Percentiles rank a stretch among this genome's conserved stretches.
Conservation (phyloP, 2,113 vertebrate species). For the Actenoides hombroni region DNA sequence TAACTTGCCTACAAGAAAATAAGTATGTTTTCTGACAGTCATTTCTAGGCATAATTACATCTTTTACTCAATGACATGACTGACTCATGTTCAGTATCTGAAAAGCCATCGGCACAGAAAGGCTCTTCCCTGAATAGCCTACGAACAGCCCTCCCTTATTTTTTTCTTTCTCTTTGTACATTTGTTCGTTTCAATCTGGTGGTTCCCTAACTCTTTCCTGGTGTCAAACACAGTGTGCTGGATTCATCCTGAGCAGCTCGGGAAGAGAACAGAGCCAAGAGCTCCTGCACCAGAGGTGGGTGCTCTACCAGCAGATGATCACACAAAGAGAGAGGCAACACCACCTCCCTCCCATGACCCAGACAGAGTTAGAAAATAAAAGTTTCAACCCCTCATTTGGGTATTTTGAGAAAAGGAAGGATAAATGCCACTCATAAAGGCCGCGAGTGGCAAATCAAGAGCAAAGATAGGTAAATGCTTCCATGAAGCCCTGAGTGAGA, state of each 20-base stretch:
- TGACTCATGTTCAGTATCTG: not conserved
- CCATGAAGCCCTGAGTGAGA: not conserved
- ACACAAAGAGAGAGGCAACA: not conserved
- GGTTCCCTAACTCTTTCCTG: not conserved
- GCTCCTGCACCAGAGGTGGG: accelerated
- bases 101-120: not conserved
- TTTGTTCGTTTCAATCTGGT: not conserved
- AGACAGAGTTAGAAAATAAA: not conserved
- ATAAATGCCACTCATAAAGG: not conserved
- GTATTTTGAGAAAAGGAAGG: not conserved
- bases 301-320: not conserved
- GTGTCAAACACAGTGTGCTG: not conserved
- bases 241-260: not conserved
- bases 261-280: not conserved
- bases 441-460: not conserved
- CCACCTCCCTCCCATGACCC: not conserved
- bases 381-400: accelerated
- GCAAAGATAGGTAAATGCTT: not conserved
- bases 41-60: not conserved
- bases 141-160: not conserved
- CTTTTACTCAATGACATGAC: not conserved
- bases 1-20: not conserved
- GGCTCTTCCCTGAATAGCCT: not conserved
- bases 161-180: not conserved
- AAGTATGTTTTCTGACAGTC: not conserved